phyloP scores from a whole-genome alignment of 2,113 vertebrate genomes.

The Muntiacus muntjak region DNA sequence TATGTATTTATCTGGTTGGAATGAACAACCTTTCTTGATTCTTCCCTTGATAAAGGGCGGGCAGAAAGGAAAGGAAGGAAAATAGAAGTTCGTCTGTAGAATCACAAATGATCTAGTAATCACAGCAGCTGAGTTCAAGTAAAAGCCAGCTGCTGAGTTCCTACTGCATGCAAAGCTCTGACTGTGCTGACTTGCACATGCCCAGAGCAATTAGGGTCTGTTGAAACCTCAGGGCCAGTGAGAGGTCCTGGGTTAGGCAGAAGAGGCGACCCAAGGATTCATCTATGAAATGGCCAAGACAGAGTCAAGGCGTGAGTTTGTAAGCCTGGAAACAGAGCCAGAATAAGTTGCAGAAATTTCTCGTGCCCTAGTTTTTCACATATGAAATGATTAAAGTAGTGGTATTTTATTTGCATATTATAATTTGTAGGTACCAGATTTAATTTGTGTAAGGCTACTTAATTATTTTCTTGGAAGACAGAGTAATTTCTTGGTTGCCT shows the following conservation, averaged over 20 bases:
- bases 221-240: background rate
- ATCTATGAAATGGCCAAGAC: background rate
- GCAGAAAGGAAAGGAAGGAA: background rate
- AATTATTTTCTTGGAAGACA: background rate
- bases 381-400: background rate
- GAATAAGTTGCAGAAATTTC: background rate
- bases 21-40: background rate
- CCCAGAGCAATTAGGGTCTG: background rate
- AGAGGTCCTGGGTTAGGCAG: background rate
- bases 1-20: background rate
- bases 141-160: background rate
- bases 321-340: background rate
- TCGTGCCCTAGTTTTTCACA: background rate
- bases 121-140: background rate
- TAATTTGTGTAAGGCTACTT: background rate
- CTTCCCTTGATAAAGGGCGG: background rate
- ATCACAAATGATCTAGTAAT: background rate
- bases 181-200: background rate
- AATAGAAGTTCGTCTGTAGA: background rate
- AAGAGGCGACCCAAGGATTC: background rate
- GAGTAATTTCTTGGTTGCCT: background rate
- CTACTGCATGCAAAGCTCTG: background rate
- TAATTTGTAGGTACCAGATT: background rate
- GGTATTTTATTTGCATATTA: background rate
- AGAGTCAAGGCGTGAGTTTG: background rate